Percentiles rank a stretch among this genome's conserved stretches.
Conservation (phyloP, 2,888 invertebrate genomes). For the Drosophila mercatorum region DNA sequence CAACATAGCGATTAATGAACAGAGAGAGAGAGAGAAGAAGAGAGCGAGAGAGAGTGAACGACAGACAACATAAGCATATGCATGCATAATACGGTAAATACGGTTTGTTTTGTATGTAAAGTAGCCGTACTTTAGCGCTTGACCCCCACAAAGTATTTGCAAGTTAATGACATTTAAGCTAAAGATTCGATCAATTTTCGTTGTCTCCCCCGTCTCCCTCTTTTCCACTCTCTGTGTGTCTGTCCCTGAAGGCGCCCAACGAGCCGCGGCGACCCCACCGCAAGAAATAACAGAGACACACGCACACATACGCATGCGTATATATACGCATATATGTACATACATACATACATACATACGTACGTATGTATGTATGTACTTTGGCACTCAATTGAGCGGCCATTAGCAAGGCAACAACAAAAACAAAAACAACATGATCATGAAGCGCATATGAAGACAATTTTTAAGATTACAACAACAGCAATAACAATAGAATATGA, state of each 20-base stretch:
- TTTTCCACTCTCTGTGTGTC: background rate
- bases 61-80: background rate
- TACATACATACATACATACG: background rate
- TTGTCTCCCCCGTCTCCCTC: background rate
- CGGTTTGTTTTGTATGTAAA: constrained; percentile 24
- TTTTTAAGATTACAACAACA: constrained; percentile 78
- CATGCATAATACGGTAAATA: constrained; percentile 14
- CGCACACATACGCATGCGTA: constrained; percentile 17
- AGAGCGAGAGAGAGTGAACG: background rate
- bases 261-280: constrained; percentile 55
- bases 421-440: constrained; percentile 52
- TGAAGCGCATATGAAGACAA: constrained; percentile 68
- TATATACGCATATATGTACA: background rate
- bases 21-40: background rate
- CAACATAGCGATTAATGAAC: constrained; percentile 33
- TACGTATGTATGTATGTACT: constrained; percentile 54
- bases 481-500: constrained; percentile 72
- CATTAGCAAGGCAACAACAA: constrained; percentile 72
- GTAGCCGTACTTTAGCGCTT: constrained; percentile 27
- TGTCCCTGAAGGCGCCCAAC: constrained; percentile 48
- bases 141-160: constrained; percentile 45
- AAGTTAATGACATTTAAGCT: constrained; percentile 46
- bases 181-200: constrained; percentile 42
- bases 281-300: constrained; percentile 40
- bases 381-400: constrained; percentile 79